Conservation (phyloP, 2,888 invertebrate genomes). For the Lamproptera curius region DNA sequence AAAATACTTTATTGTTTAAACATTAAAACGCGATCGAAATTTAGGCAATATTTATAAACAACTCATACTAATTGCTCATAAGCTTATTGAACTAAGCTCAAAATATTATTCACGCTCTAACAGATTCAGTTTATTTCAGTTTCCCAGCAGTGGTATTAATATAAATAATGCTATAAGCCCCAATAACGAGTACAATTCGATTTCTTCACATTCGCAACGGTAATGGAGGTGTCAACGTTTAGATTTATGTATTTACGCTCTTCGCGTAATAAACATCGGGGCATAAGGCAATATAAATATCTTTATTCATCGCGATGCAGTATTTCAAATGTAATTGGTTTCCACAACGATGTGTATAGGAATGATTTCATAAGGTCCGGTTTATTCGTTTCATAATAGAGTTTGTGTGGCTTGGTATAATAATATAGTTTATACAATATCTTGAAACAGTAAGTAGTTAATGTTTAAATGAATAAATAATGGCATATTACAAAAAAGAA, state of each 20-base stretch:
- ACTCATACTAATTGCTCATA: no score
- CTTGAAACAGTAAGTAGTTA: no score
- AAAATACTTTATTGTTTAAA: no score
- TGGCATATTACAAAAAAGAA: no score
- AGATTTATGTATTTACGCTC: conserved; percentile 50
- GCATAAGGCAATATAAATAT: conserved; percentile 33
- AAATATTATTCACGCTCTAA: not conserved
- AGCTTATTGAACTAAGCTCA: not conserved
- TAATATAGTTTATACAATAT: no score
- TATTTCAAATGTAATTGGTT: conserved; percentile 56
- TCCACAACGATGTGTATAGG: no score
- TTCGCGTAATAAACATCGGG: conserved; percentile 42
- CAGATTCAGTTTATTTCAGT: not conserved
- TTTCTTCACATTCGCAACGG: conserved; percentile 29
- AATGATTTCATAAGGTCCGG: no score
- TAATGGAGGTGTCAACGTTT: conserved; percentile 44
- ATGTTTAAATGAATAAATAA: no score
- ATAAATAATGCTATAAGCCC: not conserved
- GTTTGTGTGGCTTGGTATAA: no score
- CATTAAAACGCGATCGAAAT: no score
- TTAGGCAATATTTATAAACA: no score
- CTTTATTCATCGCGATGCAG: conserved; percentile 37
- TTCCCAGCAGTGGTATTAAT: not conserved
- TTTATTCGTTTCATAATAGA: no score
- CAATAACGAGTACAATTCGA: conserved; percentile 17